Percentiles rank a stretch among this genome's conserved stretches.
Conservation (phyloP, 2,888 invertebrate genomes). For the Cephus pulcher region DNA sequence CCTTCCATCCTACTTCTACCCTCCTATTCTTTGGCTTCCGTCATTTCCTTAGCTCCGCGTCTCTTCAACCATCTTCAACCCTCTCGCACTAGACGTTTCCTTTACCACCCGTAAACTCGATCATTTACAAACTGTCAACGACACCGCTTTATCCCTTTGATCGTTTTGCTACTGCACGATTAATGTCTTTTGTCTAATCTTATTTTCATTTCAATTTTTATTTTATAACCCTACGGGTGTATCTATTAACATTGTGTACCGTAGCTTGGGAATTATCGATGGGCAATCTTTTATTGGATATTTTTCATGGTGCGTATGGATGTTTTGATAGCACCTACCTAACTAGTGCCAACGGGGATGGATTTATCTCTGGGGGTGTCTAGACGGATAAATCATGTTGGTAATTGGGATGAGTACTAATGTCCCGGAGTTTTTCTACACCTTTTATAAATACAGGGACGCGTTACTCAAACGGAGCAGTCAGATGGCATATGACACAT, state of each 20-base stretch:
- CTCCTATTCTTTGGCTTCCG: slow-evolving; percentile 20
- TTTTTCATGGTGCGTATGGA: not conserved
- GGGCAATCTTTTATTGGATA: not conserved
- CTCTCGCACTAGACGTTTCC: slow-evolving; percentile 26
- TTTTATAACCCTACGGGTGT: not conserved
- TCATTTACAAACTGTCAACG: slow-evolving; percentile 59
- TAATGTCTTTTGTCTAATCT: not conserved
- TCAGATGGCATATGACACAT: not conserved
- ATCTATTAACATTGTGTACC: not conserved
- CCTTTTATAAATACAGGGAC: not conserved
- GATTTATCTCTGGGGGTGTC: not conserved
- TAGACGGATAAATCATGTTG: not conserved
- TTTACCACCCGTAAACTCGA: slow-evolving; percentile 41
- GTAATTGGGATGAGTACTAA: not conserved
- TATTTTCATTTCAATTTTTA: not conserved
- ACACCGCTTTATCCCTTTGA: slow-evolving; percentile 23
- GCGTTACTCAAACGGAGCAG: not conserved
- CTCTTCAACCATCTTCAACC: slow-evolving; percentile 27
- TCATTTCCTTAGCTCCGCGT: slow-evolving; percentile 28
- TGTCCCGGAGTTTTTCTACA: not conserved
- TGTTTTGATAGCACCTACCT: not conserved
- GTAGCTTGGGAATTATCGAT: not conserved
- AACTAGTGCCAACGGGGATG: not conserved
- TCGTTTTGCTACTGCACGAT: not conserved
- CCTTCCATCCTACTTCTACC: slow-evolving; percentile 27